Base-by-base conservation (phyloP, 2,113 vertebrate species). In the Brachypodius melanocephalos region DNA sequence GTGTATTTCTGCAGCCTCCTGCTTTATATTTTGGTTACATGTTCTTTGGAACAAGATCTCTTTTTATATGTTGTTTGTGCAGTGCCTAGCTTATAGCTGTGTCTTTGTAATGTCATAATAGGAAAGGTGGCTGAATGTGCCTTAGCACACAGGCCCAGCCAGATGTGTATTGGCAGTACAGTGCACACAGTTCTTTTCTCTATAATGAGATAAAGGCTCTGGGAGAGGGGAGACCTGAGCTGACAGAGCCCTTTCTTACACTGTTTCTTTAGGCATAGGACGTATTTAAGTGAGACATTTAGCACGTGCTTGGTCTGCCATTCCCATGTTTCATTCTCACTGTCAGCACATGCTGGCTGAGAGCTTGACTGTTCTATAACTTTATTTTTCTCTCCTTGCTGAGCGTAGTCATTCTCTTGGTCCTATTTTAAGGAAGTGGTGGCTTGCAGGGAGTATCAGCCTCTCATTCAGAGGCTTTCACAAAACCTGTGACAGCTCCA, bases 371-470 rank as follows among this genome's bases (percentile, higher is more conserved):
- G 8, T 58, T 80, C 19, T 88, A 59, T 80, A 49, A 61, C 43
- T 52, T 54, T 25, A 21, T 22, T 52, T 42, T 85, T 34, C 82
- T 81, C 26, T 90, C 16, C 31, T 82, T 73, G 28, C n/a, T 49
- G 34, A 57, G 72, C 32, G 92, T 91, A 43, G 62, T 73, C 48
- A 7, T 79, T 88, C 28, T 29, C 66, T 72, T 74, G 67, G 26
- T 65, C 55, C 34, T 83, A 19, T 93, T 94, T 95, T 77, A 80
- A 91, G 79, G 75, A 91, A 88, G 54, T 14, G 55, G 55, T 71
- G 79, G 46, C 61, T 94, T 73, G 31, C 42, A 68, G 78, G 46
- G 58, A 66, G 24, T 61, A 71, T 83, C 0, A 1, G 38, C 77
- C 63, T 43, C 63, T 91, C 34, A 71, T 67, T 68, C 9, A 6